Evolutionary conservation across 2,113 vertebrate species (phyloP).

Genomic region (Tachuris rubrigastra): DNA sequence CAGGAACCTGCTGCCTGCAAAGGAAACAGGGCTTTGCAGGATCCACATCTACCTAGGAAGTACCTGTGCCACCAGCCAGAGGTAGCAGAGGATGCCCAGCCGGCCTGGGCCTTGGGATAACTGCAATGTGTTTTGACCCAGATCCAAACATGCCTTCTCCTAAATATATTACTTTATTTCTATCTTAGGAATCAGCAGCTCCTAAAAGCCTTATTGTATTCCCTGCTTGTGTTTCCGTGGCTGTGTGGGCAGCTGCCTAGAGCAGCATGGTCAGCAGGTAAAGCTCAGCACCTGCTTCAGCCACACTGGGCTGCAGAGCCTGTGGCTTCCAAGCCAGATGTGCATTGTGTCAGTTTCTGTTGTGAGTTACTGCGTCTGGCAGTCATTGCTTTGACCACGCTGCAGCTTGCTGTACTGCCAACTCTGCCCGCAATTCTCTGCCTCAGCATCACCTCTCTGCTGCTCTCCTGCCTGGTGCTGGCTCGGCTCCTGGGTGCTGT

Average conservation of each 20-base stretch:
- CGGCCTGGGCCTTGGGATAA: not conserved
- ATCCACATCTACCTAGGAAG: not conserved
- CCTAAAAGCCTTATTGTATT: not conserved
- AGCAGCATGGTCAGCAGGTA: not conserved
- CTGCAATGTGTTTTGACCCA: not conserved
- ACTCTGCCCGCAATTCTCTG: not conserved
- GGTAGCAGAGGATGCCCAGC: not conserved
- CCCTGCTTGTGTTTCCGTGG: accelerated
- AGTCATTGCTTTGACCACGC: not conserved
- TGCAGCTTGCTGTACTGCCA: not conserved
- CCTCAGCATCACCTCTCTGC: not conserved
- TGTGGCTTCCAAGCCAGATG: not conserved
- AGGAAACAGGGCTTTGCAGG: not conserved
- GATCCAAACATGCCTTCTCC: not conserved
- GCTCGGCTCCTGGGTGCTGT: not conserved
- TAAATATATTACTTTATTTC: not conserved
- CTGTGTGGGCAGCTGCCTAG: not conserved
- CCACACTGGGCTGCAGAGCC: not conserved
- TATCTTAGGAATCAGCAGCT: not conserved
- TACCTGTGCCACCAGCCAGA: not conserved
- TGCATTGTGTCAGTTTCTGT: not conserved
- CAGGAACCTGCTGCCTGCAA: not conserved
- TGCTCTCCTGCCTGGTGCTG: not conserved
- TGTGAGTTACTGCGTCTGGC: not conserved
- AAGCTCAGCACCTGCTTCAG: not conserved